Percentiles rank a stretch among this genome's conserved stretches.
phyloP scores from a whole-genome alignment of 2,888 invertebrate genomes.

The Charanyca ferruginea region DNA sequence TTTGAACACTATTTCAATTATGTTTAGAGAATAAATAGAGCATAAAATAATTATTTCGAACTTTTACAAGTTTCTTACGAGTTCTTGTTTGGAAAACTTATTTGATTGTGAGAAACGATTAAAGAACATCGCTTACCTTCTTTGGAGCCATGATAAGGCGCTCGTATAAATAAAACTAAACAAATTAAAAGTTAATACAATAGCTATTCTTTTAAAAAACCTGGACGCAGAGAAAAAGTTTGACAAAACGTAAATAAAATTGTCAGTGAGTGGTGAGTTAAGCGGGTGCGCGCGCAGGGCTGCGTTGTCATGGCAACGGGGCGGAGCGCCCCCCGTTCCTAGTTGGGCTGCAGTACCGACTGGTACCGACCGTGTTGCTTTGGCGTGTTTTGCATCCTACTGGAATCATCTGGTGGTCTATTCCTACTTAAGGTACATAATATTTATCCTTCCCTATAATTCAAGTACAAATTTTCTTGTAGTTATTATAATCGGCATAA shows the following conservation, averaged over 20 bases:
- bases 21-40: constrained; percentile 2
- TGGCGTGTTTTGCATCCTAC: constrained; percentile 49
- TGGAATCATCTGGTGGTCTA: constrained; percentile 25
- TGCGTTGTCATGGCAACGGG: constrained; percentile 79
- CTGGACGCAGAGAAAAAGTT: constrained; percentile 71
- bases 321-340: constrained; percentile 58
- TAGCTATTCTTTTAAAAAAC: constrained; percentile 54
- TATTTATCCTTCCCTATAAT: constrained; percentile 11
- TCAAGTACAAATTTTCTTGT: constrained; percentile 27
- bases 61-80: constrained; percentile 9
- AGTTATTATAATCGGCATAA: neutral
- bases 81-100: constrained; percentile 29
- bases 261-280: constrained; percentile 67
- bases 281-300: constrained; percentile 84
- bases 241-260: constrained; percentile 77
- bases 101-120: neutral
- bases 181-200: constrained; percentile 49
- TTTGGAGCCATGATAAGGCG: constrained; percentile 81
- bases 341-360: constrained; percentile 41
- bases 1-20: constrained; percentile 10
- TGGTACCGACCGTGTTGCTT: constrained; percentile 33
- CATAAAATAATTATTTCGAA: constrained; percentile 7
- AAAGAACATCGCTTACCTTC: constrained; percentile 77
- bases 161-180: constrained; percentile 47
- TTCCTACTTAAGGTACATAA: constrained; percentile 31